A percentile compares a stretch with the other conserved stretches of the same genome.
Evolutionary conservation across 2,113 vertebrate species (phyloP).

Genomic region (Hucho hucho): DNA sequence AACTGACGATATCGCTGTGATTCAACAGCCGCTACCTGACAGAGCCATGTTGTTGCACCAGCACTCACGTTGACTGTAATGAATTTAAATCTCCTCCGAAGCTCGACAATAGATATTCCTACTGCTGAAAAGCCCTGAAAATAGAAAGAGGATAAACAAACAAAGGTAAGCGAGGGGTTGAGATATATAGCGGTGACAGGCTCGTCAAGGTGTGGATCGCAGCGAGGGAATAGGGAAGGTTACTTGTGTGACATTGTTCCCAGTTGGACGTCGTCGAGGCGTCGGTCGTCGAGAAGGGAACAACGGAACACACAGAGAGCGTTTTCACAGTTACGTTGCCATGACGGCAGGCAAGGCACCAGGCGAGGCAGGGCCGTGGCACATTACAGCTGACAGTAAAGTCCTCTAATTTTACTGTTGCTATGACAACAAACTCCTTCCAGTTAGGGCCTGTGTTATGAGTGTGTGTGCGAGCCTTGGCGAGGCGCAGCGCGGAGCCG

Average conservation of each 20-base stretch:
- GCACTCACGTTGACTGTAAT: slow-evolving; percentile 70
- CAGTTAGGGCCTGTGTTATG: slow-evolving; percentile 57
- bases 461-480: too few relatives aligned
- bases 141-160: slow-evolving; percentile 53
- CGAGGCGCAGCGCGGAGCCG: slow-evolving; percentile 62
- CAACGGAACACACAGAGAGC: slow-evolving; percentile 14
- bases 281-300: slow-evolving; percentile 38
- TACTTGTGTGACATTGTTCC: slow-evolving; percentile 48
- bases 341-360: slow-evolving; percentile 60
- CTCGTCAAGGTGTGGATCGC: slow-evolving; percentile 57
- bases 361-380: slow-evolving; percentile 68
- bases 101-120: slow-evolving; percentile 29
- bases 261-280: slow-evolving; percentile 48
- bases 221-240: slow-evolving; percentile 46
- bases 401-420: slow-evolving; percentile 81
- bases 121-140: slow-evolving; percentile 36
- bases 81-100: slow-evolving; percentile 57
- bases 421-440: slow-evolving; percentile 80
- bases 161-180: slow-evolving; percentile 34
- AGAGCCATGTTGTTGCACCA: slow-evolving; percentile 40
- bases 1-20: slow-evolving; percentile 52
- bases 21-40: slow-evolving; percentile 67
- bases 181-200: slow-evolving; percentile 43
- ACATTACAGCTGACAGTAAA: slow-evolving; percentile 80
- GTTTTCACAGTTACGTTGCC: slow-evolving; percentile 74